Base-by-base conservation (phyloP, 2,797 vertebrate species). In the Smutsia gigantea region DNA sequence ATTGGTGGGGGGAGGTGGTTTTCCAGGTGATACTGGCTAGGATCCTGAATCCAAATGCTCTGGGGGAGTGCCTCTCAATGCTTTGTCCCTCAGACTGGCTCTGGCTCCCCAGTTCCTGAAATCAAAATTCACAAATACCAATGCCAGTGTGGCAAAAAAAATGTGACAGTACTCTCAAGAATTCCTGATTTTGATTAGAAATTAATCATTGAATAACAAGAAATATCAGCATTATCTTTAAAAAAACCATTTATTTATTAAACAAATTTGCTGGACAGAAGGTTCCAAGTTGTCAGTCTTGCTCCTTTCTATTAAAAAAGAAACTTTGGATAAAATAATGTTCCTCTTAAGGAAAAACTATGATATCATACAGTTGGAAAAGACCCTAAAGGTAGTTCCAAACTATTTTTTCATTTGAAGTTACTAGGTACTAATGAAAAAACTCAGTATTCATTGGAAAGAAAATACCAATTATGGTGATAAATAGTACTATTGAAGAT, bases 401-500 rank as follows among this genome's bases (percentile, higher is more conserved):
- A 84, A 63, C n/a, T 93, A 75, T 79, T 17, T 51, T 87, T 95
- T 90, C 11, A 59, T 85, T 74, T 64, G 27, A 61, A 94, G 18
- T 87, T 90, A 57, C 46, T 51, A 53, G 15, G 9, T 64, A 49
- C 59, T 31, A 78, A 85, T 87, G 27, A 90, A 78, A 57, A 31
- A 68, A 34, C 7, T 55, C 64, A 55, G 51, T 15, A 19, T n/a
- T 51, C 37, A 42, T 11, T 51, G 4, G 19, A 23, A 64, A 63
- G 29, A 63, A 92, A 71, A n/a, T 29, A 23, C 4, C 4, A 25
- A 37, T 29, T 53, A 61, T 31, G 31, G 39, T 63, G 42, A 55
- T 81, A 53, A 61, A 34, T 7, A 27, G 25, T 57, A 27, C 27
- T 34, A 31, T 12, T 39, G 37, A 87, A 17, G 23, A 14, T 57